Evolutionary conservation across 2,888 invertebrate genomes (phyloP), one percentile per base, ranked within the genome.

Genomic region (Brachycybe producta): DNA sequence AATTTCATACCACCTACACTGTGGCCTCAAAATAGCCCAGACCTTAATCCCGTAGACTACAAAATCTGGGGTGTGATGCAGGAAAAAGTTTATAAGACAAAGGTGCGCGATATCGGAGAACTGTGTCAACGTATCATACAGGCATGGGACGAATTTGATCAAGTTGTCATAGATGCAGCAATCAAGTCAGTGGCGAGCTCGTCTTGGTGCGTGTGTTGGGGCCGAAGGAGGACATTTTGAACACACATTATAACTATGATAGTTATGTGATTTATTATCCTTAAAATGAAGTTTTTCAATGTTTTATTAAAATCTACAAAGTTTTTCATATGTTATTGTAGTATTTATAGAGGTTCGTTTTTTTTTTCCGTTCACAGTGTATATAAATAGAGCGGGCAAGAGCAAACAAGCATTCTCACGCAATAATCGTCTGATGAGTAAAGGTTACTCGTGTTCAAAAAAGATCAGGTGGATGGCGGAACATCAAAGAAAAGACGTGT

Each of bases 171-270:
- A 8, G 27, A 42, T 26, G 8, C 8, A 11, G 42, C 24, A 8
- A 42, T 42, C 27, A 15, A 42, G 8, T n/a, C 13, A 42, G 15
- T 42, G 42, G 42, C 42, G 42, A 8, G 13, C 8, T 8, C 39
- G 39, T 11, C 39, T 39, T 8, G 17, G 8, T 39, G 17, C 39
- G 13, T 42, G 42, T 15, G 42, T 42, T 7, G 8, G 15, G 8
- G 39, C 39, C 15, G 39, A 7, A 13, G 39, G 39, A 38, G 39
- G 39, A 45, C 45, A 45, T 15, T 19, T 40, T 38, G 32, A 15
- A n/a, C 35, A 58, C 24, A 27, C 15, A 36, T 23, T 45, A 34
- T 28, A 46, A 38, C 13, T 40, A 38, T 26, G 21, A 65, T n/a
- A n/a, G n/a, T n/a, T n/a, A n/a, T n/a, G n/a, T n/a, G n/a, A n/a